A percentile compares a stretch with the other conserved stretches of the same genome.
Conservation (phyloP, 2,113 vertebrate genomes). For the Carettochelys insculpta region DNA sequence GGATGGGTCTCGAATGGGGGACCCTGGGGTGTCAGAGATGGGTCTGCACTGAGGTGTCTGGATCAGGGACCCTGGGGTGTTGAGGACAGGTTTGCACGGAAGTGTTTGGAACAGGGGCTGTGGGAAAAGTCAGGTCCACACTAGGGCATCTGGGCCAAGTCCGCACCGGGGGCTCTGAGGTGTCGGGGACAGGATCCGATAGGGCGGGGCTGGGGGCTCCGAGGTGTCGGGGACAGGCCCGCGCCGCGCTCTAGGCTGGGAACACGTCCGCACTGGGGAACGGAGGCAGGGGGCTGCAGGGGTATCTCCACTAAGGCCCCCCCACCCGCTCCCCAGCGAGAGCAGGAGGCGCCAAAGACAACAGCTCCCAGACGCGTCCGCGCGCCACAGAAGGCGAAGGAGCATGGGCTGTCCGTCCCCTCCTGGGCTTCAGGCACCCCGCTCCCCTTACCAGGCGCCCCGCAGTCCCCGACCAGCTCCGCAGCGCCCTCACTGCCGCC, state of each 20-base stretch:
- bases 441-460: slow-evolving; percentile 83
- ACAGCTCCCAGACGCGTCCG: not conserved
- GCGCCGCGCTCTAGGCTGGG: too few species aligned
- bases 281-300: too few species aligned
- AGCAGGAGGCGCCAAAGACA: not conserved
- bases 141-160: not conserved
- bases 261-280: not conserved
- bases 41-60: too few species aligned
- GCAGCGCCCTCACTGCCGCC: slow-evolving; percentile 82
- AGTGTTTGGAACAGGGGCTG: too few species aligned
- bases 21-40: too few species aligned
- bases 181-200: not conserved
- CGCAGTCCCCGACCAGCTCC: slow-evolving; percentile 73
- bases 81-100: too few species aligned
- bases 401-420: not conserved
- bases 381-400: not conserved
- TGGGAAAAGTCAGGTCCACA: not conserved
- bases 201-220: not conserved
- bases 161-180: too few species aligned
- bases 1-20: not conserved
- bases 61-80: too few species aligned
- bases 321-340: not conserved
- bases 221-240: too few species aligned
- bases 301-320: not conserved
- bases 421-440: not conserved